Evolutionary conservation across 2,888 invertebrate genomes (phyloP).

Genomic region (Watsonalla cultraria): DNA sequence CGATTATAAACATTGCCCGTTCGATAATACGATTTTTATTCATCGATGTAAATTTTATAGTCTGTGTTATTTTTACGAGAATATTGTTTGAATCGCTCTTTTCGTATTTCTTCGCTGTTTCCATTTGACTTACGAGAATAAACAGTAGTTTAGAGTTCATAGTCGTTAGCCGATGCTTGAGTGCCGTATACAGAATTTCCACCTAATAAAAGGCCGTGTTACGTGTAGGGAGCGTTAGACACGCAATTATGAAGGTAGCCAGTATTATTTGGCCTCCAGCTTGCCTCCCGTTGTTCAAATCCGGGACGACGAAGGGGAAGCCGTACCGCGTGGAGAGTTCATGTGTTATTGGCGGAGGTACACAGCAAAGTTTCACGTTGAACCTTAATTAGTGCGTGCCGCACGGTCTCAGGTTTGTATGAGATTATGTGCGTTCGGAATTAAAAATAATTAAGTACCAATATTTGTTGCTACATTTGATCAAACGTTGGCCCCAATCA

Average conservation of each 20-base stretch:
- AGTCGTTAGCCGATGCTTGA: slow-evolving; percentile 50
- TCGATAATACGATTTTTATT: slow-evolving; percentile 34
- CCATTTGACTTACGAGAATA: slow-evolving; percentile 14
- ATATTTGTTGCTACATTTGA: slow-evolving; percentile 8
- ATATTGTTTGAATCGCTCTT: slow-evolving; percentile 18
- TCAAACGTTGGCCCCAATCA: slow-evolving; percentile 38
- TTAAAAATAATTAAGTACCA: slow-evolving; percentile 27
- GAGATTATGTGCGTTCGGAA: slow-evolving; percentile 45
- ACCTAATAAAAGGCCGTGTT: slow-evolving; percentile 76
- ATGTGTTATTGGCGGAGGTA: slow-evolving; percentile 49
- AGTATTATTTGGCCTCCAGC: slow-evolving; percentile 50
- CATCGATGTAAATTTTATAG: slow-evolving; percentile 46
- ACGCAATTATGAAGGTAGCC: slow-evolving; percentile 66
- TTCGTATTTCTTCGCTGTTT: slow-evolving; percentile 3
- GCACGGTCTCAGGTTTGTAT: slow-evolving; percentile 63
- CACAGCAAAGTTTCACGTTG: slow-evolving; percentile 71
- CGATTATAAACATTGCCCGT: slow-evolving; percentile 25
- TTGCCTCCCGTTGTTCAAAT: slow-evolving; percentile 38
- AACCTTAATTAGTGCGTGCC: slow-evolving; percentile 76
- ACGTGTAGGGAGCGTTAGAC: slow-evolving; percentile 74
- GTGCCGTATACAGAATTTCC: slow-evolving; percentile 72
- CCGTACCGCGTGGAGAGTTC: slow-evolving; percentile 51
- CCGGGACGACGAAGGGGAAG: slow-evolving; percentile 40
- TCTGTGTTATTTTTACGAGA: slow-evolving; percentile 25
- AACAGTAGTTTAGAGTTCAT: slow-evolving; percentile 40